Evolutionary conservation across 2,113 vertebrate species (phyloP).

Genomic region (Lagopus muta): DNA sequence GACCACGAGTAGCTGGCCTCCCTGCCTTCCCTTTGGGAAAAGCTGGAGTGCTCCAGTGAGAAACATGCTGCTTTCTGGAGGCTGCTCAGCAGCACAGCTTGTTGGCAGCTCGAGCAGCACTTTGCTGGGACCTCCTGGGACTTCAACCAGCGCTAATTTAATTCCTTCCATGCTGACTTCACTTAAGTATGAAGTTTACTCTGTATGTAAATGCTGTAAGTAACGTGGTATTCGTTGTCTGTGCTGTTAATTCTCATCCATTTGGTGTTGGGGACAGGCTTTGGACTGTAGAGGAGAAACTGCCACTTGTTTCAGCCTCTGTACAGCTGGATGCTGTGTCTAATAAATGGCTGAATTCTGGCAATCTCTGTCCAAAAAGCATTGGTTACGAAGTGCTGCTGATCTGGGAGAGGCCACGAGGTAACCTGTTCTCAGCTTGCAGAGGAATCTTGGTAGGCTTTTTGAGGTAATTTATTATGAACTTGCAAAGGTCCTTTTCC

Average conservation of each 20-base stretch:
- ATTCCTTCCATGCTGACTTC: neutral
- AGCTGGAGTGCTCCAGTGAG: too few relatives aligned
- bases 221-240: neutral
- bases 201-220: neutral
- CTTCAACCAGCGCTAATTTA: too few relatives aligned
- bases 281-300: neutral
- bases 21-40: neutral
- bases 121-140: too few relatives aligned
- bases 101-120: too few relatives aligned
- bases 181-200: fast-evolving
- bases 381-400: neutral
- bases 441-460: too few relatives aligned
- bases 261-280: neutral
- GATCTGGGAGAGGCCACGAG: neutral
- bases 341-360: neutral
- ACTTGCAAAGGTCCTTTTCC: neutral
- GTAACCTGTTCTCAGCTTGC: neutral
- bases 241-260: neutral
- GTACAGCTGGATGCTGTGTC: neutral
- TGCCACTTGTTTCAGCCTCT: neutral
- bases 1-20: slow-evolving; percentile 21
- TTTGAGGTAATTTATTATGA: neutral
- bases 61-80: too few relatives aligned
- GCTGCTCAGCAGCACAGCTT: too few relatives aligned
- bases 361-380: neutral